phyloP scores from a whole-genome alignment of 2,888 invertebrate species.

The Caenorhabditis angaria region DNA sequence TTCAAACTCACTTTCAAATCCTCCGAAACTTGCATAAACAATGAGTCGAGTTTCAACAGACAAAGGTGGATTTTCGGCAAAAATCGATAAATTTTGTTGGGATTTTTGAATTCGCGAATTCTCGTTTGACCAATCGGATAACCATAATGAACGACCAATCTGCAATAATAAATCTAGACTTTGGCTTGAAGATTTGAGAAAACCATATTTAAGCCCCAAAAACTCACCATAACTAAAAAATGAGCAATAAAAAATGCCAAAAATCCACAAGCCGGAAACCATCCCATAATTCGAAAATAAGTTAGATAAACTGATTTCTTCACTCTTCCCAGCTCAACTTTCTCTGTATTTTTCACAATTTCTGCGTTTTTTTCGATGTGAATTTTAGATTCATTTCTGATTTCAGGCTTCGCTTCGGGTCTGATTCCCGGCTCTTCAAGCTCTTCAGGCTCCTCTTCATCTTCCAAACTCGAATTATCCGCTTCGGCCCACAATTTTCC shows the following conservation, averaged over 20 bases:
- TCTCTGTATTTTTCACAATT: slow-evolving; percentile 78
- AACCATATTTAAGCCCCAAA: not conserved
- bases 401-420: not conserved
- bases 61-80: not conserved
- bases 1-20: slow-evolving; percentile 32
- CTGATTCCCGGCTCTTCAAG: not conserved
- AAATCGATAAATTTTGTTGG: not conserved
- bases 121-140: slow-evolving; percentile 48
- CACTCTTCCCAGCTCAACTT: slow-evolving; percentile 83
- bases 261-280: slow-evolving; percentile 78
- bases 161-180: not conserved
- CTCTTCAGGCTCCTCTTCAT: slow-evolving; percentile 3
- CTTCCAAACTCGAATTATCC: slow-evolving; percentile 16
- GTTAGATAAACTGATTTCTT: slow-evolving; percentile 87
- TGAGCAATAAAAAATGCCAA: slow-evolving; percentile 80
- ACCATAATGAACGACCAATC: slow-evolving; percentile 37
- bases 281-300: slow-evolving; percentile 86
- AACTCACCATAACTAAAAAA: slow-evolving; percentile 26
- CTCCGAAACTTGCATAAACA: slow-evolving; percentile 40
- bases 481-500: slow-evolving; percentile 24
- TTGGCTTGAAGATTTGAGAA: not conserved
- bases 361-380: not conserved
- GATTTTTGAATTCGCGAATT: slow-evolving; percentile 29
- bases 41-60: slow-evolving; percentile 23
- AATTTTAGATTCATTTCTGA: slow-evolving; percentile 3